A percentile compares a stretch with the other conserved stretches of the same genome.
phyloP scores from a whole-genome alignment of 2,888 invertebrate species.

The Cheilosia vernalis region DNA sequence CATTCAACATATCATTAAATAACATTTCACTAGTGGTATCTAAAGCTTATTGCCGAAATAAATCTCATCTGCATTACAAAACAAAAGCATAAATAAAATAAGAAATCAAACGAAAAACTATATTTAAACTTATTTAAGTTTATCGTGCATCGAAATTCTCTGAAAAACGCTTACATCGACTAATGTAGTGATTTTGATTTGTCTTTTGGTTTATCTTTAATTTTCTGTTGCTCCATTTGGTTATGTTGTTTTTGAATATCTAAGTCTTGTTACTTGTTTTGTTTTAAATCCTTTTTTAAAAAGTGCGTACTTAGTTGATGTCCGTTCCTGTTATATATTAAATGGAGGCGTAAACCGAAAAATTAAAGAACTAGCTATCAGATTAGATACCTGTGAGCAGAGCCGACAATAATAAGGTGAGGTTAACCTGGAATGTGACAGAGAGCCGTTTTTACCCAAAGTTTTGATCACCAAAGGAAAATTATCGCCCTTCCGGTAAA shows the following conservation, averaged over 20 bases:
- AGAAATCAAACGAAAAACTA: slow-evolving; percentile 5
- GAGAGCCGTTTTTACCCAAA: no score
- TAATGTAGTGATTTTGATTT: slow-evolving; percentile 31
- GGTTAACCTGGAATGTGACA: no score
- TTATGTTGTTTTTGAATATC: neutral
- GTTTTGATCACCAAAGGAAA: no score
- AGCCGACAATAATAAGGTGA: no score
- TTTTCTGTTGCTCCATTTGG: neutral
- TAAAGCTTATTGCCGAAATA: slow-evolving; percentile 42
- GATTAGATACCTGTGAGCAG: no score
- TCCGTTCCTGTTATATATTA: no score
- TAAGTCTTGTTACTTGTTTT: neutral
- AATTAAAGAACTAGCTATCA: no score
- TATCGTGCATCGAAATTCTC: slow-evolving; percentile 60
- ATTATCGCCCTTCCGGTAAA: no score
- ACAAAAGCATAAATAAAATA: neutral
- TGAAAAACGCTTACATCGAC: slow-evolving; percentile 64
- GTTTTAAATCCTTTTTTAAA: neutral
- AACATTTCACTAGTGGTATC: slow-evolving; percentile 73
- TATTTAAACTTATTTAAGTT: slow-evolving; percentile 14
- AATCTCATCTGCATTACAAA: slow-evolving; percentile 29
- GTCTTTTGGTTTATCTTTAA: neutral
- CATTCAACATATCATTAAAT: slow-evolving; percentile 74
- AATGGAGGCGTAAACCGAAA: no score
- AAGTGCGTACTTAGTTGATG: no score